Evolutionary conservation across 2,113 vertebrate species (phyloP).

Genomic region (Pygoscelis adeliae): DNA sequence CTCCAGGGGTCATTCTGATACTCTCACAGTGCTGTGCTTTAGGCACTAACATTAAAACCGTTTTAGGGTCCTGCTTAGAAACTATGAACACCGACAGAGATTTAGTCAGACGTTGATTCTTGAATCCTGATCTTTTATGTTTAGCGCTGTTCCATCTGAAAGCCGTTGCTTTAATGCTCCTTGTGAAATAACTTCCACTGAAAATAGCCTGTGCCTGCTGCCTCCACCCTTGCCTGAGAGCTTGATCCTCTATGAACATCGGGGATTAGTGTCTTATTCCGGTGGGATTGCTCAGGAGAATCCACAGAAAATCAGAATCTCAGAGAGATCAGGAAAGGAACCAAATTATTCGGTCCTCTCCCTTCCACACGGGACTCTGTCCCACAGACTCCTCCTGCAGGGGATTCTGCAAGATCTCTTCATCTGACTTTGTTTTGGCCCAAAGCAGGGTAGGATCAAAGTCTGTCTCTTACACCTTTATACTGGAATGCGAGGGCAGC

Average conservation of each 20-base stretch:
- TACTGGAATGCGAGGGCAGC: background rate
- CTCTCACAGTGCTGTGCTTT: background rate
- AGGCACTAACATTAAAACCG: background rate
- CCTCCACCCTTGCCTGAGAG: background rate
- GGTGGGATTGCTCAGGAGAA: background rate
- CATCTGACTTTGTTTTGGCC: background rate
- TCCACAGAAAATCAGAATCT: background rate
- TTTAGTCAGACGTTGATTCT: background rate
- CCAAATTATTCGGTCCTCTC: background rate
- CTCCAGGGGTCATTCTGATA: background rate
- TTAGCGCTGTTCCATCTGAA: background rate
- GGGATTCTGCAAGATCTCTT: background rate
- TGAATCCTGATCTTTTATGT: background rate
- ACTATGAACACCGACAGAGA: background rate
- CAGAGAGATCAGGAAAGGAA: background rate
- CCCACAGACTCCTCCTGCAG: background rate
- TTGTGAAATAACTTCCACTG: background rate
- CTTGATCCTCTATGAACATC: background rate
- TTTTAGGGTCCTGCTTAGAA: background rate
- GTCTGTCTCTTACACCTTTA: background rate
- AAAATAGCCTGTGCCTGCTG: background rate
- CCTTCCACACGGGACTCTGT: accelerated
- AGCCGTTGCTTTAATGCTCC: background rate
- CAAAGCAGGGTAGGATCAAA: background rate
- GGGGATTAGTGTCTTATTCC: background rate